These are phyloP conservation scores for Chrysomallon squamiferum DNA, from an alignment of 1,140 invertebrate species.

Conservation along the genomic window DNA sequence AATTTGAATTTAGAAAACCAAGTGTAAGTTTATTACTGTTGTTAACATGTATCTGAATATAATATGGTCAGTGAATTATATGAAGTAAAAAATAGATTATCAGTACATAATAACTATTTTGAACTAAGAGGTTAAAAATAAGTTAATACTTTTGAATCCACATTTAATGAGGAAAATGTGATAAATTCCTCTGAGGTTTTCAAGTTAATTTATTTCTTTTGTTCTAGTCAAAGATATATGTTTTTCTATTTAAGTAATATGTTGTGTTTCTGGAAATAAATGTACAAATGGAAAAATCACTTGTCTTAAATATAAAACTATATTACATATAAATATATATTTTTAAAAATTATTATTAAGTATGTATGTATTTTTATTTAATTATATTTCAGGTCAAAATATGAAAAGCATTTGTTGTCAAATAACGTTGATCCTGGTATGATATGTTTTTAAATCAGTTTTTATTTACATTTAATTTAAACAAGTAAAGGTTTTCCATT, in stretches of 20 bases:
- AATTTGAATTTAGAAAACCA: slow-evolving; percentile 2
- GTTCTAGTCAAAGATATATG: too few species aligned
- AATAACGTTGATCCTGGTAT: background rate
- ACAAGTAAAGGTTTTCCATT: background rate
- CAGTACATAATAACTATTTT: background rate
- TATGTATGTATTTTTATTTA: too few species aligned
- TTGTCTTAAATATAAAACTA: too few species aligned
- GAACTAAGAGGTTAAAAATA: background rate
- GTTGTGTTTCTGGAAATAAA: too few species aligned
- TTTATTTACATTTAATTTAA: background rate
- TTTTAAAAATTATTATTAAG: too few species aligned
- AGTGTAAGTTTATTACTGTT: too few species aligned
- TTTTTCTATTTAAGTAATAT: too few species aligned
- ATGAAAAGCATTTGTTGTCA: background rate
- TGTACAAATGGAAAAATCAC: too few species aligned
- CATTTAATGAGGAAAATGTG: background rate
- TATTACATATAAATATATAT: too few species aligned
- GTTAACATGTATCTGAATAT: too few species aligned
- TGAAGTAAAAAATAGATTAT: background rate
- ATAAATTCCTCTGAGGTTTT: background rate
- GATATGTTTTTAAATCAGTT: background rate
- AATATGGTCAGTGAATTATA: too few species aligned
- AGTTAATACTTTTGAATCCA: background rate
- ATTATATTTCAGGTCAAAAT: slow-evolving; percentile 1
- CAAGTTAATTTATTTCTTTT: too few species aligned